These are phyloP conservation scores for Alosa alosa DNA, from an alignment of 2,113 vertebrate species.

Conservation along the genomic window DNA sequence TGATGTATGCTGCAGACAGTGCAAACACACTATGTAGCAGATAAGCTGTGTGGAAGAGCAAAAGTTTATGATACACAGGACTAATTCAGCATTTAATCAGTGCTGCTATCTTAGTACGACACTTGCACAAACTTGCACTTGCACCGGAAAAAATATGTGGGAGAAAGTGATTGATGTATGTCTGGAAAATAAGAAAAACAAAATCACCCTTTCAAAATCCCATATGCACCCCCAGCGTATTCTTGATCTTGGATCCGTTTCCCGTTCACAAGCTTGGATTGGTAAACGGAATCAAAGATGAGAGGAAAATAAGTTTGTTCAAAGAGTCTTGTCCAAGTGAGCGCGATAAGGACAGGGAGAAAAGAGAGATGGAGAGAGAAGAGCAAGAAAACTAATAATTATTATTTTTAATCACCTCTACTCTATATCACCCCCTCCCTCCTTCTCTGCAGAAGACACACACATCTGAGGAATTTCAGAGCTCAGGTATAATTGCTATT, in stretches of 20 bases:
- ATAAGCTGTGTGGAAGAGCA: neutral
- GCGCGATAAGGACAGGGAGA: neutral
- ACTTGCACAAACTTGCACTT: neutral
- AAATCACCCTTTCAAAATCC: neutral
- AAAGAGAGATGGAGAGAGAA: constrained; percentile 38
- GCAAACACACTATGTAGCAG: neutral
- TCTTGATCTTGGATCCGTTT: constrained; percentile 38
- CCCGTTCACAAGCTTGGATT: constrained; percentile 50
- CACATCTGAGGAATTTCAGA: constrained; percentile 58
- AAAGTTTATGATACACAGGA: neutral
- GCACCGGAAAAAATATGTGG: neutral
- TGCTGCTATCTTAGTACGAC: neutral
- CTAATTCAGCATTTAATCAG: neutral
- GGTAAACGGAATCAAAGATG: constrained; percentile 65
- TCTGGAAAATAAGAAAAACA: neutral
- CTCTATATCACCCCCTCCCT: constrained; percentile 61
- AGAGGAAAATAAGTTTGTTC: constrained; percentile 62
- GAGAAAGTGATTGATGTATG: neutral
- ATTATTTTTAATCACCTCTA: constrained; percentile 61
- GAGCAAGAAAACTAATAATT: constrained; percentile 67
- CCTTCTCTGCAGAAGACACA: constrained; percentile 61
- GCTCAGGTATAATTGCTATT: constrained; percentile 71
- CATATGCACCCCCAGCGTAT: neutral
- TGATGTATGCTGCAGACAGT: neutral
- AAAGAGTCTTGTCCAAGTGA: constrained; percentile 61